Conservation (phyloP, 92 coral and sea anemone species). For the Isaurus tuberculatus region DNA sequence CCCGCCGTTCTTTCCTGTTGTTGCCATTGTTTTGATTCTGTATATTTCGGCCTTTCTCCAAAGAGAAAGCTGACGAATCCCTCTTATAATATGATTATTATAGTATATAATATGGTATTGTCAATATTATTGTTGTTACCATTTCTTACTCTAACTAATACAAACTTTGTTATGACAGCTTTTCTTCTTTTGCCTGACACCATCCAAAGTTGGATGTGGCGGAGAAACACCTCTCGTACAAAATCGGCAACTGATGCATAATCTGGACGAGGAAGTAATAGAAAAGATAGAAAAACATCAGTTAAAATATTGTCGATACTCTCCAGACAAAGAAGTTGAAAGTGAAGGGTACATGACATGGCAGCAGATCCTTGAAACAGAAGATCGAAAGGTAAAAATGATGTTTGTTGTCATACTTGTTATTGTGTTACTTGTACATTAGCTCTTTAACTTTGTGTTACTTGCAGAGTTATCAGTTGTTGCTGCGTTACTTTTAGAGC, state of each 20-base stretch:
- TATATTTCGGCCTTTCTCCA: too few relatives aligned
- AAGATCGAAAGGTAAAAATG: conserved; percentile 38
- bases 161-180: too few relatives aligned
- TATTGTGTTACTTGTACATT: too few relatives aligned
- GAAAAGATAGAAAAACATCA: conserved; percentile 60
- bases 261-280: conserved; percentile 58
- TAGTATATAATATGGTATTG: not conserved
- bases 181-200: conserved; percentile 54
- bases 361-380: conserved; percentile 52
- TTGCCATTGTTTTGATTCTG: too few relatives aligned
- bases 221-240: conserved; percentile 70
- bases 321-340: conserved; percentile 43
- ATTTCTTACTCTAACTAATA: not conserved
- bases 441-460: too few relatives aligned
- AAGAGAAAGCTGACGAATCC: too few relatives aligned
- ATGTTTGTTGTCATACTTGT: too few relatives aligned
- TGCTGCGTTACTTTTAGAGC: too few relatives aligned
- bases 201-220: conserved; percentile 63
- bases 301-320: conserved; percentile 55
- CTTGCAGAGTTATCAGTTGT: too few relatives aligned
- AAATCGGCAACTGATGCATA: conserved; percentile 57
- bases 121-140: not conserved
- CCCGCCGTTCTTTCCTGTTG: too few relatives aligned
- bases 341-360: conserved; percentile 43
- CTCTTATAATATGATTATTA: too few relatives aligned